Percentiles rank a stretch among this genome's conserved stretches.
phyloP scores from a whole-genome alignment of 2,888 invertebrate genomes.

The Chymomyza amoena region DNA sequence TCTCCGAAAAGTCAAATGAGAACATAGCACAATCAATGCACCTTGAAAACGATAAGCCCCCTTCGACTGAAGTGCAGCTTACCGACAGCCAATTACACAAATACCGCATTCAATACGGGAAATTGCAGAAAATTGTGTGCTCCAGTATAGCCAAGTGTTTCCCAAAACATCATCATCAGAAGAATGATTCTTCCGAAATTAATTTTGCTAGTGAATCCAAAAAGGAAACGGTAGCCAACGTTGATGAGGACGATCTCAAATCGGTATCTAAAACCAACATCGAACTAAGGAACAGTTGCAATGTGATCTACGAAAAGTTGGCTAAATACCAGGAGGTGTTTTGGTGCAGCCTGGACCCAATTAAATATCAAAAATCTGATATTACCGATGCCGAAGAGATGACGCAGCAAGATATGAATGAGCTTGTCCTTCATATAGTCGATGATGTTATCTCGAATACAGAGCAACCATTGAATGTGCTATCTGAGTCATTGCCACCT shows the following conservation, averaged over 20 bases:
- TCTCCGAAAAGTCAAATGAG: constrained; percentile 20
- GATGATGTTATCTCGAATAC: constrained; percentile 26
- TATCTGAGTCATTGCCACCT: constrained; percentile 52
- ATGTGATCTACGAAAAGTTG: constrained; percentile 85
- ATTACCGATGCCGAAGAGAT: constrained; percentile 15
- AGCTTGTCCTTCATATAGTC: constrained; percentile 37
- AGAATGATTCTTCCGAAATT: constrained; percentile 71
- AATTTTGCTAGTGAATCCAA: constrained; percentile 58
- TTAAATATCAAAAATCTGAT: neutral
- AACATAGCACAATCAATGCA: constrained; percentile 3
- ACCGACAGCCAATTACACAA: constrained; percentile 28
- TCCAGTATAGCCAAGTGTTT: constrained; percentile 70
- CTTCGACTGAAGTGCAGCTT: constrained; percentile 28
- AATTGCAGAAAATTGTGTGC: constrained; percentile 61
- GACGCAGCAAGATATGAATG: constrained; percentile 36
- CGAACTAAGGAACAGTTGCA: constrained; percentile 67
- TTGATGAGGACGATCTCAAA: constrained; percentile 49
- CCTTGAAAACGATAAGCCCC: constrained; percentile 2
- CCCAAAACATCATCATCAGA: constrained; percentile 56
- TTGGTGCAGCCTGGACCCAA: constrained; percentile 58
- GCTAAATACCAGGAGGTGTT: constrained; percentile 87
- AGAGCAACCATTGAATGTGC: constrained; percentile 36
- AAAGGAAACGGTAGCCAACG: constrained; percentile 39
- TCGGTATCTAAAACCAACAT: constrained; percentile 66
- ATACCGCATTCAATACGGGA: constrained; percentile 57